A percentile compares a stretch with the other conserved stretches of the same genome.
Evolutionary conservation across 1,140 invertebrate genomes (phyloP).

Genomic region (Maconellicoccus hirsutus): DNA sequence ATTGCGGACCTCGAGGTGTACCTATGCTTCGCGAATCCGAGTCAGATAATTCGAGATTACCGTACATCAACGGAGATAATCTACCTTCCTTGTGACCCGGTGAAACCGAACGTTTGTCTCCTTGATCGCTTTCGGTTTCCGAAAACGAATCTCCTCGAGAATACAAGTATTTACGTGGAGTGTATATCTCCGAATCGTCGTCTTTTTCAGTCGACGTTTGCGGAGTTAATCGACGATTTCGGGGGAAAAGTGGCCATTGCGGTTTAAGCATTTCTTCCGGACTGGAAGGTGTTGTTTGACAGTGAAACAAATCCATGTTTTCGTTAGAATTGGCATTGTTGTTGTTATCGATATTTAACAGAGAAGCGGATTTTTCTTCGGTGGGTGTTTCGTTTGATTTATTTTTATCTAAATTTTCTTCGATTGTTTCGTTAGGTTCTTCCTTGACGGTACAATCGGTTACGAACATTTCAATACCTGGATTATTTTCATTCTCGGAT

Average conservation of each 20-base stretch:
- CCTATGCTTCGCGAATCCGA: conserved; percentile 23
- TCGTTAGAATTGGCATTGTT: background rate
- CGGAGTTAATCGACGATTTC: conserved; percentile 42
- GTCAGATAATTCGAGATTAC: conserved; percentile 33
- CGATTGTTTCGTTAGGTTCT: background rate
- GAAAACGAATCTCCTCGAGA: conserved; percentile 42
- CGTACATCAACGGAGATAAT: conserved; percentile 34
- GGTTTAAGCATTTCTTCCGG: conserved; percentile 19
- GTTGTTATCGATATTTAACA: background rate
- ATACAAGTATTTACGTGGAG: conserved; percentile 25
- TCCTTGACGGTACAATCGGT: background rate
- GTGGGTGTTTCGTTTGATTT: background rate
- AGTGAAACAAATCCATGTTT: background rate
- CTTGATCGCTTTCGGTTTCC: conserved; percentile 42
- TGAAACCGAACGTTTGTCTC: conserved; percentile 31
- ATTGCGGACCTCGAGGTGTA: background rate
- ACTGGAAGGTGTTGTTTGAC: background rate
- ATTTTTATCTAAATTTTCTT: background rate
- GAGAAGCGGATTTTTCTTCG: background rate
- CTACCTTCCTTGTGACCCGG: conserved; percentile 34
- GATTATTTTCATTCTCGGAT: background rate
- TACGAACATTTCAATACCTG: background rate
- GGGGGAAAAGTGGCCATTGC: conserved; percentile 25
- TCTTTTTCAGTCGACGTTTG: conserved; percentile 61
- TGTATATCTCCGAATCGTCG: conserved; percentile 36